phyloP scores from a whole-genome alignment of 2,888 invertebrate species.

The Chrysodeixis includens region DNA sequence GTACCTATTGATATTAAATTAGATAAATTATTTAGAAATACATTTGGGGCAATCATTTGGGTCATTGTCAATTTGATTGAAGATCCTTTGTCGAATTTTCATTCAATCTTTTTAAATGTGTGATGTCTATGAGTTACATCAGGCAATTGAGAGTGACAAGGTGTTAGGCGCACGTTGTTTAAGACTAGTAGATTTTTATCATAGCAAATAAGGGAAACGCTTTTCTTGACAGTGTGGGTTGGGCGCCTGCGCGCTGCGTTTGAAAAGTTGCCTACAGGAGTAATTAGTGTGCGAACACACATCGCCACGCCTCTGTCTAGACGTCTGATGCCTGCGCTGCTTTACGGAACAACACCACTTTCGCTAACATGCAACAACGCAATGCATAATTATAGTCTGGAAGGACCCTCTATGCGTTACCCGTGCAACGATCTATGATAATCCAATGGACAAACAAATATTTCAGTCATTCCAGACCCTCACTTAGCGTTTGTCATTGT shows the following conservation, averaged over 20 bases:
- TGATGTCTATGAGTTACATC: neutral
- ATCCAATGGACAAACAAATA: slow-evolving; percentile 23
- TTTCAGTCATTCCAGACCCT: slow-evolving; percentile 17
- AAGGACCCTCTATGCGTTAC: slow-evolving; percentile 23
- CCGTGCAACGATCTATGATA: slow-evolving; percentile 7
- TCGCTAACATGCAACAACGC: slow-evolving; percentile 51
- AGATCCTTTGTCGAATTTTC: slow-evolving; percentile 31
- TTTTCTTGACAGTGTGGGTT: slow-evolving; percentile 52
- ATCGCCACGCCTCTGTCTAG: slow-evolving; percentile 63
- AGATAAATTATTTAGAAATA: slow-evolving; percentile 47
- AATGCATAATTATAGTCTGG: slow-evolving; percentile 43
- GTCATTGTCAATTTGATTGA: slow-evolving; percentile 49
- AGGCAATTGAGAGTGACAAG: neutral
- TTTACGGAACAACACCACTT: slow-evolving; percentile 49
- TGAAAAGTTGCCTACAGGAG: slow-evolving; percentile 63
- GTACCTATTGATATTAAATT: slow-evolving; percentile 56
- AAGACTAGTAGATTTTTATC: slow-evolving; percentile 43
- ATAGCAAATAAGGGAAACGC: slow-evolving; percentile 47
- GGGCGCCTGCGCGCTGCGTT: slow-evolving; percentile 38
- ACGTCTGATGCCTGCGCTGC: slow-evolving; percentile 39
- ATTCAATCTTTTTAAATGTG: slow-evolving; percentile 13
- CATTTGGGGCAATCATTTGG: slow-evolving; percentile 44
- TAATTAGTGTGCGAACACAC: slow-evolving; percentile 64
- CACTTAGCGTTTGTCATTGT: slow-evolving; percentile 55
- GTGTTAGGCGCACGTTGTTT: slow-evolving; percentile 27